phyloP scores from a whole-genome alignment of 1,140 invertebrate species.

The Pectinophora gossypiella region DNA sequence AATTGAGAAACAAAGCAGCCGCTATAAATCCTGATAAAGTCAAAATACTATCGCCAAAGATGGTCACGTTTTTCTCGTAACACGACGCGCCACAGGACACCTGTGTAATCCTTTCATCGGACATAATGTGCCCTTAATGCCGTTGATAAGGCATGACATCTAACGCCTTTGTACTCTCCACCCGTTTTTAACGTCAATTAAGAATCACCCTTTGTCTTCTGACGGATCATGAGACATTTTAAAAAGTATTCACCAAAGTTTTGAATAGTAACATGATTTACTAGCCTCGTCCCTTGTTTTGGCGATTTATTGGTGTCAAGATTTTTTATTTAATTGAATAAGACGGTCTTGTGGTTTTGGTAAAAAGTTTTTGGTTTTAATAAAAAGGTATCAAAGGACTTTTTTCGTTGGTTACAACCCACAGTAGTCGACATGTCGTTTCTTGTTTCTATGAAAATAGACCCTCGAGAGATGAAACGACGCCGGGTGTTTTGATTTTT shows the following conservation, averaged over 20 bases:
- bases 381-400: neutral
- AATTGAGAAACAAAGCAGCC: no score
- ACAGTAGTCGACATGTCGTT: neutral
- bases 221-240: slow-evolving; percentile 58
- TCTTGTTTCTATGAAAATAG: no score
- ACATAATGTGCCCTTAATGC: slow-evolving; percentile 69
- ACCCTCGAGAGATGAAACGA: neutral
- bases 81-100: slow-evolving; percentile 38
- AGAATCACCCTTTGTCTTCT: slow-evolving; percentile 51
- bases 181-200: slow-evolving; percentile 59
- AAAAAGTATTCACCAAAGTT: slow-evolving; percentile 43
- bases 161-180: slow-evolving; percentile 49
- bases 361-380: slow-evolving; percentile 5
- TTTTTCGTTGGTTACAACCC: neutral
- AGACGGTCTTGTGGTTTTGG: slow-evolving; percentile 10
- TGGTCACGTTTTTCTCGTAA: slow-evolving; percentile 27
- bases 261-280: slow-evolving; percentile 68
- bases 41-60: no score
- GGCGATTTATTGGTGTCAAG: slow-evolving; percentile 56
- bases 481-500: neutral
- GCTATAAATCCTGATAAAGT: no score
- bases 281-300: slow-evolving; percentile 52
- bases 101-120: slow-evolving; percentile 68
- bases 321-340: slow-evolving; percentile 7
- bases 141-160: slow-evolving; percentile 65